phyloP scores from a whole-genome alignment of 2,888 invertebrate species.

The Lasioglossum leucozonium region DNA sequence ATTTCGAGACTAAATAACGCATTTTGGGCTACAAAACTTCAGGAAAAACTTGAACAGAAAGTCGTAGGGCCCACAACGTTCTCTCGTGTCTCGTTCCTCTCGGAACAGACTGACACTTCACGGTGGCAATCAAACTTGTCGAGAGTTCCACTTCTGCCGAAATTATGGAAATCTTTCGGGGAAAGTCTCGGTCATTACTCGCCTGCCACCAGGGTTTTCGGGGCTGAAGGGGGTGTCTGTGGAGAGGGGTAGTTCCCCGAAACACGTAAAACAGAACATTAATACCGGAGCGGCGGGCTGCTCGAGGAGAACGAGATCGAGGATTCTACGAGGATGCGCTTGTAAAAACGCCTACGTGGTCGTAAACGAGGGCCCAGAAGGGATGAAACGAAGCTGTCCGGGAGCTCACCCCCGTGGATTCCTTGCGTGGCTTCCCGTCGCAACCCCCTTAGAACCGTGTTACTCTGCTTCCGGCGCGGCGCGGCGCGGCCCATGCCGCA shows the following conservation, averaged over 20 bases:
- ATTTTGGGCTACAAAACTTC: not conserved
- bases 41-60: not conserved
- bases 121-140: slow-evolving; percentile 70
- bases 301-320: slow-evolving; percentile 49
- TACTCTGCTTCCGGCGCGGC: slow-evolving; percentile 20
- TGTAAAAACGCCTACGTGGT: slow-evolving; percentile 71
- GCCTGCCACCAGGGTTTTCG: slow-evolving; percentile 28
- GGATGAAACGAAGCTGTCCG: slow-evolving; percentile 26
- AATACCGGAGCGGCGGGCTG: slow-evolving; percentile 63
- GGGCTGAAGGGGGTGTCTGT: not conserved
- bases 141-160: slow-evolving; percentile 51
- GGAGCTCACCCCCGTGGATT: slow-evolving; percentile 28
- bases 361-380: slow-evolving; percentile 57
- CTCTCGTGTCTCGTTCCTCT: slow-evolving; percentile 56
- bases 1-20: not conserved
- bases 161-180: slow-evolving; percentile 63
- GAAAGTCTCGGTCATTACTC: slow-evolving; percentile 62
- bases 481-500: slow-evolving; percentile 1
- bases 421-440: slow-evolving; percentile 40
- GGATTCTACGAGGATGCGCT: slow-evolving; percentile 36
- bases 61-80: not conserved
- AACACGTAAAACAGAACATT: slow-evolving; percentile 73
- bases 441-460: not conserved
- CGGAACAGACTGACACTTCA: slow-evolving; percentile 53
- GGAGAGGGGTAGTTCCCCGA: slow-evolving; percentile 25